phyloP scores from a whole-genome alignment of 2,113 vertebrate species.

The Pogonocichla stellata region DNA sequence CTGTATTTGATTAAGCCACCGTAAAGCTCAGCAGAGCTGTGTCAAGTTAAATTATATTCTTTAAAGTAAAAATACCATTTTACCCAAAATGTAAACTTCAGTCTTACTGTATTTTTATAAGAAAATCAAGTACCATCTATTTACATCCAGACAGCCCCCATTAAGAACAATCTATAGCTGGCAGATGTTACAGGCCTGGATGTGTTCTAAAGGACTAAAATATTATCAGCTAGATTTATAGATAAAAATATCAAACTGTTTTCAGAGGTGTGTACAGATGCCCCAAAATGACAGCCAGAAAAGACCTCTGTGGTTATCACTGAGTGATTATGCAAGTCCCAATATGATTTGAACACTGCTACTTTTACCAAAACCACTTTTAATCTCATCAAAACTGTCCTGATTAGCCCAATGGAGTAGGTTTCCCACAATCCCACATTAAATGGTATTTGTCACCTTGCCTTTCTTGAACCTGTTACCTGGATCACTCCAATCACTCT shows the following conservation, averaged over 20 bases:
- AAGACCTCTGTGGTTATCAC: neutral
- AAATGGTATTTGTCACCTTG: neutral
- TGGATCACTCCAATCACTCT: neutral
- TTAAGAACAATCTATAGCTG: neutral
- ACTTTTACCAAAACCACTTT: neutral
- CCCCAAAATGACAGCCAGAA: neutral
- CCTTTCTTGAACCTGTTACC: neutral
- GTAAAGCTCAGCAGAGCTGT: constrained; percentile 33
- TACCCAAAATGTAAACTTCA: neutral
- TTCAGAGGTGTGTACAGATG: neutral
- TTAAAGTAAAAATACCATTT: constrained; percentile 38
- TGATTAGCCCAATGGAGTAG: neutral
- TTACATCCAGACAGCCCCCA: neutral
- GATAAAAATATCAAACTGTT: neutral
- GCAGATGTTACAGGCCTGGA: neutral
- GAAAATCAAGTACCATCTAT: constrained; percentile 18
- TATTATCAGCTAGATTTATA: neutral
- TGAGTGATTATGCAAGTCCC: neutral
- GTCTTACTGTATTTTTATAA: constrained; percentile 12
- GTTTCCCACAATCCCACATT: neutral
- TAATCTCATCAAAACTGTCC: neutral
- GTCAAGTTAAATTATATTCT: constrained; percentile 50
- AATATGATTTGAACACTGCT: neutral
- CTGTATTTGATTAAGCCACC: constrained; percentile 62
- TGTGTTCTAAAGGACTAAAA: neutral